Conservation (phyloP, 2,113 vertebrate genomes). For the Asarcornis scutulata region DNA sequence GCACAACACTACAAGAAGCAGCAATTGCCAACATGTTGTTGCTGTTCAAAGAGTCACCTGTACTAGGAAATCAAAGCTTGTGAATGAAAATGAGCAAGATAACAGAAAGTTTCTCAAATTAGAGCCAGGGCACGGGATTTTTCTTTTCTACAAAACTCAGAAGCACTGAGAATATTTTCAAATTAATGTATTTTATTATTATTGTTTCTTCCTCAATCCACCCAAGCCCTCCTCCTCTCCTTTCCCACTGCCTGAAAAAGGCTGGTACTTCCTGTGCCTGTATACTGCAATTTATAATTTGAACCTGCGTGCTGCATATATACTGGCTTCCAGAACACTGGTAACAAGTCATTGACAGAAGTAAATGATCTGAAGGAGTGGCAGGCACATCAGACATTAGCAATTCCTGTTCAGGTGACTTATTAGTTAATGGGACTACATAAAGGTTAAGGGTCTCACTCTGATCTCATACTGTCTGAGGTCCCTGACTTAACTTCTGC, state of each 20-base stretch:
- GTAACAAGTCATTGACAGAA: background rate
- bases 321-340: background rate
- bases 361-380: background rate
- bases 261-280: background rate
- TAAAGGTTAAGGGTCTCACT: background rate
- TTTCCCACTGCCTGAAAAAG: background rate
- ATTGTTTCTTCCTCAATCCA: background rate
- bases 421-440: background rate
- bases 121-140: slow-evolving; percentile 28
- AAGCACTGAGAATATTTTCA: slow-evolving; percentile 36
- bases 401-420: background rate
- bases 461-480: background rate
- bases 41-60: slow-evolving; percentile 58
- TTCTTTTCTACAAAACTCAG: slow-evolving; percentile 41
- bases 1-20: slow-evolving; percentile 53
- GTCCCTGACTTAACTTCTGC: background rate
- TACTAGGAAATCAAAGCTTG: slow-evolving; percentile 14
- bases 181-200: background rate
- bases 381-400: background rate
- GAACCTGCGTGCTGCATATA: background rate
- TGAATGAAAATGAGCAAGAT: background rate
- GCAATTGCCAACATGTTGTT: background rate
- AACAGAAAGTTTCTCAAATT: slow-evolving; percentile 65
- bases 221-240: background rate
- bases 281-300: background rate